phyloP scores from a whole-genome alignment of 2,888 invertebrate species.

The Amblyjoppa fuscipennis region DNA sequence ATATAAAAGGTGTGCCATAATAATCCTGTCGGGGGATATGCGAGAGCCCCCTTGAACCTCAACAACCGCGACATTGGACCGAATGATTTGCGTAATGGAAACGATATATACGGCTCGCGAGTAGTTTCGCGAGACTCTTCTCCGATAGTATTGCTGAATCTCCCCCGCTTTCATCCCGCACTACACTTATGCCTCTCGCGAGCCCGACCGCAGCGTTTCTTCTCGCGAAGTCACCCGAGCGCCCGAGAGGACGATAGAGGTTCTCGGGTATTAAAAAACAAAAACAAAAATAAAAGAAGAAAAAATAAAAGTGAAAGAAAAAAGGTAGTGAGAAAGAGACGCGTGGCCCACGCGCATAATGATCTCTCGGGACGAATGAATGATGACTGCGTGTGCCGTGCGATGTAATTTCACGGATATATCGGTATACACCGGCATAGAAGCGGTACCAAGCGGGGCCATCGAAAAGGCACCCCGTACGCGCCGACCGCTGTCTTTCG shows the following conservation, averaged over 20 bases:
- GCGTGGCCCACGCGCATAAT: constrained; percentile 70
- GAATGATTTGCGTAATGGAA: constrained; percentile 80
- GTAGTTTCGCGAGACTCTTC: constrained; percentile 9
- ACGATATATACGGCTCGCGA: constrained; percentile 69
- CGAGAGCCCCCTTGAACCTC: constrained; percentile 73
- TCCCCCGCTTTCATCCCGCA: neutral
- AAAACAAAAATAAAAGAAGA: constrained; percentile 2
- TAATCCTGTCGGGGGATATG: constrained; percentile 72
- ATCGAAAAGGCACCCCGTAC: constrained; percentile 26
- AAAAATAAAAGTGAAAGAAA: constrained; percentile 1
- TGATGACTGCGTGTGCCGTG: constrained; percentile 75
- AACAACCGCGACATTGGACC: constrained; percentile 65
- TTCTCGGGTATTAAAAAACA: neutral
- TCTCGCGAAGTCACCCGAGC: constrained; percentile 69
- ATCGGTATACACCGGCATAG: constrained; percentile 27
- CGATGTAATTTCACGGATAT: constrained; percentile 79
- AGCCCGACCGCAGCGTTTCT: constrained; percentile 58
- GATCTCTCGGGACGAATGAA: constrained; percentile 70
- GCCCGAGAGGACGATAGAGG: constrained; percentile 41
- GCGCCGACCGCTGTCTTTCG: constrained; percentile 36
- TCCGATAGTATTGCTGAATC: constrained; percentile 37
- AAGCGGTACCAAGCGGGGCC: neutral
- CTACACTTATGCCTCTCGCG: constrained; percentile 4
- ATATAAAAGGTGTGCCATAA: constrained; percentile 44
- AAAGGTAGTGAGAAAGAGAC: constrained; percentile 46